Evolutionary conservation across 53 echinoderm and acorn worm species (phyloP).

Genomic region (Echinometra lucunter): DNA sequence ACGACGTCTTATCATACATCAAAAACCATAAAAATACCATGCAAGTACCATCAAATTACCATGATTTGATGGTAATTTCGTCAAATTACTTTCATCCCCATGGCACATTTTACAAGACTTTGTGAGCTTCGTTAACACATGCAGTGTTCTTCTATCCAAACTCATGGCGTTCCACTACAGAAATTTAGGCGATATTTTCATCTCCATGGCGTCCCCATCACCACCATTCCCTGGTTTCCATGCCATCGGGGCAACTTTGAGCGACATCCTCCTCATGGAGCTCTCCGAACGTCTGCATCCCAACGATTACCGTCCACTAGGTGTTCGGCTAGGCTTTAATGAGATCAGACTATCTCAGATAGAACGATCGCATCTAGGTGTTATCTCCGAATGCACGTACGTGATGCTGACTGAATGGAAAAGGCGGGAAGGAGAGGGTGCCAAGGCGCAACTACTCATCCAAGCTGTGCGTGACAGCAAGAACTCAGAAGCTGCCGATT

Average conservation of each 20-base stretch:
- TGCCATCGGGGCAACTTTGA: not conserved
- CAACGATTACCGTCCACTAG: conserved; percentile 42
- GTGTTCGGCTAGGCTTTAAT: conserved; percentile 27
- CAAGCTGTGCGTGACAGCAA: conserved; percentile 29
- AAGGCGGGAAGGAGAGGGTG: conserved; percentile 28
- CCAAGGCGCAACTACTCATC: conserved; percentile 45
- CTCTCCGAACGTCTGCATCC: conserved; percentile 42
- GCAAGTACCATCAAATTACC: too few relatives aligned
- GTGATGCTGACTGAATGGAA: conserved; percentile 54
- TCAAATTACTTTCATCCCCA: too few relatives aligned
- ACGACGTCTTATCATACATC: too few relatives aligned
- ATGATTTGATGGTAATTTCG: too few relatives aligned
- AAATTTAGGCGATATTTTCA: not conserved
- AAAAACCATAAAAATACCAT: too few relatives aligned
- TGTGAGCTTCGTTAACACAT: too few relatives aligned
- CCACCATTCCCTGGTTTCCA: conserved; percentile 10
- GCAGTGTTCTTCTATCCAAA: too few relatives aligned
- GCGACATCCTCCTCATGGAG: conserved; percentile 23
- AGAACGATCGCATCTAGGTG: conserved; percentile 10
- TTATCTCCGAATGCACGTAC: conserved; percentile 36
- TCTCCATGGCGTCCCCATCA: not conserved
- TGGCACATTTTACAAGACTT: too few relatives aligned
- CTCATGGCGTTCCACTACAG: not conserved
- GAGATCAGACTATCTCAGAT: conserved; percentile 50
- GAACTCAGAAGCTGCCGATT: conserved; percentile 60